Base-by-base conservation (phyloP, 1,140 invertebrate genomes). In the Micrasema longulum region DNA sequence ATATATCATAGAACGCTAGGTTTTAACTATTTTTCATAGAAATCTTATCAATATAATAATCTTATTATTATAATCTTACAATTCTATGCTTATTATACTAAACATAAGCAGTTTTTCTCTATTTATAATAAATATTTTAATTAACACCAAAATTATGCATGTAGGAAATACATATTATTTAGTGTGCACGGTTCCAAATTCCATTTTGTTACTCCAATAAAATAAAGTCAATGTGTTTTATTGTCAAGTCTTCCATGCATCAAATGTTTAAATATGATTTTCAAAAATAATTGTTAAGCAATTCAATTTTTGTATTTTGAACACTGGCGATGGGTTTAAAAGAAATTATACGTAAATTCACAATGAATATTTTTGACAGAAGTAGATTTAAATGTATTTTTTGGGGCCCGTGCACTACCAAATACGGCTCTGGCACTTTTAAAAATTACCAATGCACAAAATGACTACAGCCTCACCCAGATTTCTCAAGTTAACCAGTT, bases 1-100 rank as follows among this genome's bases (percentile, higher is more conserved):
- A 60, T 60, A 53, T 53, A 60, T 60, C 55, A 60, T 60, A 60
- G 55, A 60, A 60, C 55, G 55, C 36, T 60, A 60, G 55, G 55
- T 60, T 60, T 60, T 60, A 60, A 60, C 55, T 60, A 60, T 60
- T 60, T 60, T 60, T 22, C 55, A 38, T 60, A 60, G 55, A 60
- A 60, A 60, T 60, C 55, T 60, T 60, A 60, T 41, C 55, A 60
- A 60, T 60, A 60, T 60, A 60, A 38, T 60, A 60, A 38, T 20
- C 26, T 31, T 31, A 31, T 31, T 31, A 31, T 31, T 31, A 31
- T 31, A 60, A 41, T 60, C 55, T 22, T 60, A 60, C 55, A 60
- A 38, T 60, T 60, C 55, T 60, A 60, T 60, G 55, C 55, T 60
- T 60, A 60, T 60, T 22, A 60, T 41, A 41, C 22, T 60, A 60